A percentile compares a stretch with the other conserved stretches of the same genome.
Evolutionary conservation across 2,797 vertebrate species (phyloP).

Genomic region (Cryptoprocta ferox): DNA sequence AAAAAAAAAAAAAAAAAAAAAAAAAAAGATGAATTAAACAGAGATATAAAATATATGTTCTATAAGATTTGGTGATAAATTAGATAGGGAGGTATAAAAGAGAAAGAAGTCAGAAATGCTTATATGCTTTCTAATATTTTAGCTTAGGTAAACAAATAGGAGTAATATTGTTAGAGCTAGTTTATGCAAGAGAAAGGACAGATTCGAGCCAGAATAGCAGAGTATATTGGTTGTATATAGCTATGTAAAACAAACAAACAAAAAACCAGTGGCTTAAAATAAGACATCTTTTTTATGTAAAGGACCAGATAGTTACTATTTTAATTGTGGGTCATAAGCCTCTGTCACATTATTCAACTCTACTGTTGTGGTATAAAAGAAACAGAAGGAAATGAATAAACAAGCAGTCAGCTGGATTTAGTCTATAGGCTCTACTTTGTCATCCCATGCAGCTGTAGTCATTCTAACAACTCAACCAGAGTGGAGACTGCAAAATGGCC

Average conservation of each 20-base stretch:
- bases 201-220: neutral
- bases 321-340: neutral
- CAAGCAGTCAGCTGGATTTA: neutral
- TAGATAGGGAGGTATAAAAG: neutral
- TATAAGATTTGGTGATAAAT: neutral
- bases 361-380: neutral
- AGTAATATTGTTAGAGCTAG: neutral
- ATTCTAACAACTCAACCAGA: neutral
- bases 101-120: neutral
- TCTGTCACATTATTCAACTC: neutral
- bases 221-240: neutral
- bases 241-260: neutral
- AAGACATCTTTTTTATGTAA: neutral
- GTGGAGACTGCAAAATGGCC: neutral
- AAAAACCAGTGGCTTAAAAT: neutral
- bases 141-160: neutral
- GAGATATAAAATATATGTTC: neutral
- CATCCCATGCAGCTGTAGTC: neutral
- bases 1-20: no score
- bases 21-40: neutral
- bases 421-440: neutral
- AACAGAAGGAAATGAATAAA: neutral
- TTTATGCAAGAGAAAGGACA: neutral
- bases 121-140: neutral
- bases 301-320: neutral